phyloP scores from a whole-genome alignment of 2,113 vertebrate genomes.

The Nycticorax nycticorax region DNA sequence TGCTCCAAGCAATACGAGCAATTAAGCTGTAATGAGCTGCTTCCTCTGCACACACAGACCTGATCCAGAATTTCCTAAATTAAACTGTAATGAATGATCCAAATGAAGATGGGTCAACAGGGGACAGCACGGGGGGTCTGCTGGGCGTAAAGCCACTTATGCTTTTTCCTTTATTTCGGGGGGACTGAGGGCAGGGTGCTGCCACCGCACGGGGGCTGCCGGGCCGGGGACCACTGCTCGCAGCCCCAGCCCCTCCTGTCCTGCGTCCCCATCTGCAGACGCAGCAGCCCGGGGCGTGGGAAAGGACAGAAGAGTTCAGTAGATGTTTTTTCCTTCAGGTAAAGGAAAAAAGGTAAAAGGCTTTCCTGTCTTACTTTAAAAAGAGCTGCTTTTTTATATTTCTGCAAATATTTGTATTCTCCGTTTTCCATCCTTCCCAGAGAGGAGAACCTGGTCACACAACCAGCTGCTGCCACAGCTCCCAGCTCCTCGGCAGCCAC shows the following conservation, averaged over 20 bases:
- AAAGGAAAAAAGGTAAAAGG: neutral
- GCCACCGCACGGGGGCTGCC: fast-evolving
- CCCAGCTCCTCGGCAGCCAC: neutral
- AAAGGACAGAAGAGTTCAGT: neutral
- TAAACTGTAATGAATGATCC: neutral
- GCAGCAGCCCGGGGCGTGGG: too few relatives aligned
- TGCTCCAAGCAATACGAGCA: neutral
- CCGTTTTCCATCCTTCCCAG: neutral
- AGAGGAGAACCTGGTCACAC: neutral
- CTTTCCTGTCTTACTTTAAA: neutral
- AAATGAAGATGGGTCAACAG: fast-evolving
- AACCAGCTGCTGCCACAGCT: neutral
- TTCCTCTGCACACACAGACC: neutral
- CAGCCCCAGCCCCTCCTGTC: neutral
- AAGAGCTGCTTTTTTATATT: neutral
- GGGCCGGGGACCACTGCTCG: fast-evolving
- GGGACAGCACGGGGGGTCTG: neutral
- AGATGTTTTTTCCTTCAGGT: neutral
- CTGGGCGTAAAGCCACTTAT: neutral
- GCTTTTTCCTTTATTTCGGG: neutral
- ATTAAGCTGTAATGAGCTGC: neutral
- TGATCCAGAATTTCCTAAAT: neutral
- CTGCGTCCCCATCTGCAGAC: neutral
- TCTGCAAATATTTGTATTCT: neutral
- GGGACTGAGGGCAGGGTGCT: neutral